Base-by-base conservation (phyloP, 1,140 invertebrate species). In the Drosophila guanche region DNA sequence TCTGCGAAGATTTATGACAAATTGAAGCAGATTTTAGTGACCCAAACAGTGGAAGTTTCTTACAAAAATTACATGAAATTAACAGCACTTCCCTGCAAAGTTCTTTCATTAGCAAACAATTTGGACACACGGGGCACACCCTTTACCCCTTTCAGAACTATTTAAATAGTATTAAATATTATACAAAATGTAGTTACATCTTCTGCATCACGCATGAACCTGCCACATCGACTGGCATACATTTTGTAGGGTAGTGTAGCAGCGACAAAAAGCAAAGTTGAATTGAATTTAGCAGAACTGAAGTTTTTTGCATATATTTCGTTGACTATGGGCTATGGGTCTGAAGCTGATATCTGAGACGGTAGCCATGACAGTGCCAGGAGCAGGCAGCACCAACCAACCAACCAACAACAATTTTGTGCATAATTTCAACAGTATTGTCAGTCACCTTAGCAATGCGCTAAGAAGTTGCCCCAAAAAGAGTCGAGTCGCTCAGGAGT, bases 371-470 rank as follows among this genome's bases (percentile, higher is more conserved):
- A 59, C 66, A 77, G 59, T 46, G 45, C 43, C 57, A 54, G 25
- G 22, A 41, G 33, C 33, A 37, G 2, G 2, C 10, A 37, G 3
- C 10, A 14, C 20, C 20, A 20, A 0, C 33, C 1, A 7, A 6
- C 12, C 23, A 45, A n/a, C 3, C 5, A 20, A 12, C 22, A 4
- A 14, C 22, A 41, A 25, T 37, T 4, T 37, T 20, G 29, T 40
- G 67, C 69, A 75, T 66, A 74, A 67, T 75, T 75, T 48, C 71
- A 59, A 43, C 51, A 48, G 46, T 45, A 63, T 73, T 76, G 72
- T 80, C 76, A 79, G 72, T 80, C 76, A 79, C 61, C 72, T 72
- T 79, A 66, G 76, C 66, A 79, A 79, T 63, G 61, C 55, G 52
- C 54, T 47, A 48, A 40, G 63, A 68, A 69, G 43, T 68, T 68